phyloP scores from a whole-genome alignment of 1,140 invertebrate genomes.

The Drosophila pectinifera region DNA sequence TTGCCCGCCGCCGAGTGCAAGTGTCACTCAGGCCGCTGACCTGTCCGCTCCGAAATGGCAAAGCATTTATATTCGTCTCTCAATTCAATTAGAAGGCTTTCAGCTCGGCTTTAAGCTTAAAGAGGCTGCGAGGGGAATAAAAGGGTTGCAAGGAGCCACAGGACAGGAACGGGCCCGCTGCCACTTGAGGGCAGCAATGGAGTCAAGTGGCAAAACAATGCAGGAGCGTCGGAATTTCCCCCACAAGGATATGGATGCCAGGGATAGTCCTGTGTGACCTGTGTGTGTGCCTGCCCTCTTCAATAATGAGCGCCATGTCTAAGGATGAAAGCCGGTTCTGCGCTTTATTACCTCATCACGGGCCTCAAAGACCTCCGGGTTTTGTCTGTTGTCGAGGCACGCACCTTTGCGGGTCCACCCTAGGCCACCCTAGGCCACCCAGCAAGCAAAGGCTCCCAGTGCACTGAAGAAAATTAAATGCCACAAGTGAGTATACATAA shows the following conservation, averaged over 20 bases:
- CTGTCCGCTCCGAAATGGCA: slow-evolving; percentile 70
- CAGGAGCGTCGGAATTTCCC: slow-evolving; percentile 70
- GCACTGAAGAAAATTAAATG: neutral
- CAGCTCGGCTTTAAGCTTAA: slow-evolving; percentile 26
- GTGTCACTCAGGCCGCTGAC: slow-evolving; percentile 40
- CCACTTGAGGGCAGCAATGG: slow-evolving; percentile 76
- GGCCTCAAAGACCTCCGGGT: slow-evolving; percentile 22
- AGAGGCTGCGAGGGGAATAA: slow-evolving; percentile 7
- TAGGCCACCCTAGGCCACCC: neutral
- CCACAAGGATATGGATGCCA: slow-evolving; percentile 36
- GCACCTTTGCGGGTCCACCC: slow-evolving; percentile 46
- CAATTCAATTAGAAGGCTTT: slow-evolving; percentile 39
- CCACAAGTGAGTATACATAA: no score
- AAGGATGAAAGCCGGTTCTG: slow-evolving; percentile 61
- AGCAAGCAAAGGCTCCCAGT: neutral
- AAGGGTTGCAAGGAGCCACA: slow-evolving; percentile 46
- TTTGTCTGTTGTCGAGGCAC: slow-evolving; percentile 51
- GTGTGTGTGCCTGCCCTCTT: slow-evolving; percentile 45
- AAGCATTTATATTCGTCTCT: slow-evolving; percentile 61
- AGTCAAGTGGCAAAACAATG: slow-evolving; percentile 81
- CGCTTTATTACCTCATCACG: slow-evolving; percentile 47
- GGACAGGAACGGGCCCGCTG: slow-evolving; percentile 20
- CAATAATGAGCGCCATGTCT: slow-evolving; percentile 77
- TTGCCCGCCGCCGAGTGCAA: slow-evolving; percentile 21
- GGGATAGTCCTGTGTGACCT: slow-evolving; percentile 36